Conservation (phyloP, 2,113 vertebrate species). For the Pimephales promelas region DNA sequence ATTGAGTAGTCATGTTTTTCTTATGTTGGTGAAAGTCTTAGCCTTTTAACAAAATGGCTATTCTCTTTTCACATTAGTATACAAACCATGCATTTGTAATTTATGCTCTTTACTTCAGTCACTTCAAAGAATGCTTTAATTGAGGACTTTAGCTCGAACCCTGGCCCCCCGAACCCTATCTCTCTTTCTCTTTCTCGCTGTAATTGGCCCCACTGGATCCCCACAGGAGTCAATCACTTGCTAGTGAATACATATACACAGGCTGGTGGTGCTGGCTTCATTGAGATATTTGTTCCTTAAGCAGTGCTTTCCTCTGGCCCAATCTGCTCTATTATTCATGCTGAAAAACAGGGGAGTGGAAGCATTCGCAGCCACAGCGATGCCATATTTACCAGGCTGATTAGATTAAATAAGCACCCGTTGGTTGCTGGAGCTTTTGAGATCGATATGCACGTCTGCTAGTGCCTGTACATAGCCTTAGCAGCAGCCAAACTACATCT, state of each 20-base stretch:
- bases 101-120: slow-evolving; percentile 4
- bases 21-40: background rate
- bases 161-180: slow-evolving; percentile 10
- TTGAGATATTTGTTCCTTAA: slow-evolving; percentile 27
- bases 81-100: background rate
- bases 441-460: slow-evolving; percentile 34
- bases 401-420: slow-evolving; percentile 47
- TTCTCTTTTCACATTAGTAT: background rate
- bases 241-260: slow-evolving; percentile 6
- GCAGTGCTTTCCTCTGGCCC: slow-evolving; percentile 3
- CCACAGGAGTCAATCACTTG: slow-evolving; percentile 38
- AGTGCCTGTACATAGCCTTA: background rate
- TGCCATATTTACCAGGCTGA: slow-evolving; percentile 46
- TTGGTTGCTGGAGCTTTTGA: slow-evolving; percentile 28
- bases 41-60: background rate
- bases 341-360: slow-evolving; percentile 21
- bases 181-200: slow-evolving; percentile 9
- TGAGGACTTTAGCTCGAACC: background rate
- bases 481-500: slow-evolving; percentile 35
- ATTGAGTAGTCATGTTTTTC: background rate
- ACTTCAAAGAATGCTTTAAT: background rate
- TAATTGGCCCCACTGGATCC: slow-evolving; percentile 52
- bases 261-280: background rate
- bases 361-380: slow-evolving; percentile 6
- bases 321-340: slow-evolving; percentile 51